Conservation (phyloP, 2,113 vertebrate species). For the Chaetorhynchus papuensis region DNA sequence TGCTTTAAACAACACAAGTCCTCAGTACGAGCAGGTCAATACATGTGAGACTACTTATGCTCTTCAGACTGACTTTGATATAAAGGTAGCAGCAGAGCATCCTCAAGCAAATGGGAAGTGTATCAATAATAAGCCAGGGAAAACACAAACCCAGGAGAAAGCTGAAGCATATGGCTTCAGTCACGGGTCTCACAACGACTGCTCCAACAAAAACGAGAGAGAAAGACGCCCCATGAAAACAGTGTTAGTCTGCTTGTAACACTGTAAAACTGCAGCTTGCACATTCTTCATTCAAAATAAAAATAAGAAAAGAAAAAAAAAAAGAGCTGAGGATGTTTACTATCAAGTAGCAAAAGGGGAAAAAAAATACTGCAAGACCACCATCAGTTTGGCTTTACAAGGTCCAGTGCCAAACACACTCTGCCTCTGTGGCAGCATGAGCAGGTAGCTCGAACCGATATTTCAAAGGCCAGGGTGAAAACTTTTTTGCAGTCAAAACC, state of each 20-base stretch:
- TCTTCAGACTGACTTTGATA: not conserved
- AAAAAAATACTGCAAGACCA: not conserved
- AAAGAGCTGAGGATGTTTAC: not conserved
- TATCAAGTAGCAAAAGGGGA: not conserved
- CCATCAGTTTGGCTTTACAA: not conserved
- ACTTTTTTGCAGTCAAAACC: not conserved
- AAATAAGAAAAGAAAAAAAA: not conserved
- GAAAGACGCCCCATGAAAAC: not conserved
- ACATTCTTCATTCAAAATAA: not conserved
- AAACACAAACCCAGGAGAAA: not conserved
- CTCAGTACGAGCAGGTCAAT: not conserved
- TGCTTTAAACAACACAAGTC: not conserved
- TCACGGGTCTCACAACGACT: fast-evolving
- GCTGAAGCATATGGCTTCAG: not conserved
- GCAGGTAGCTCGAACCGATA: not conserved
- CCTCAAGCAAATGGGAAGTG: not conserved
- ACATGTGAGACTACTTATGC: not conserved
- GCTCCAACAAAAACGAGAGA: not conserved
- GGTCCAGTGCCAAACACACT: not conserved
- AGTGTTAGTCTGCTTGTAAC: conserved; percentile 10
- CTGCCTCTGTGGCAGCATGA: not conserved
- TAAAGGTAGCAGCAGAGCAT: not conserved
- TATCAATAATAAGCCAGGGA: not conserved
- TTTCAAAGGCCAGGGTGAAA: not conserved
- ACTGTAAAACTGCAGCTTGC: not conserved